These are phyloP conservation scores for Xiphophorus hellerii DNA, from an alignment of 2,113 vertebrate genomes.

Conservation along the genomic window DNA sequence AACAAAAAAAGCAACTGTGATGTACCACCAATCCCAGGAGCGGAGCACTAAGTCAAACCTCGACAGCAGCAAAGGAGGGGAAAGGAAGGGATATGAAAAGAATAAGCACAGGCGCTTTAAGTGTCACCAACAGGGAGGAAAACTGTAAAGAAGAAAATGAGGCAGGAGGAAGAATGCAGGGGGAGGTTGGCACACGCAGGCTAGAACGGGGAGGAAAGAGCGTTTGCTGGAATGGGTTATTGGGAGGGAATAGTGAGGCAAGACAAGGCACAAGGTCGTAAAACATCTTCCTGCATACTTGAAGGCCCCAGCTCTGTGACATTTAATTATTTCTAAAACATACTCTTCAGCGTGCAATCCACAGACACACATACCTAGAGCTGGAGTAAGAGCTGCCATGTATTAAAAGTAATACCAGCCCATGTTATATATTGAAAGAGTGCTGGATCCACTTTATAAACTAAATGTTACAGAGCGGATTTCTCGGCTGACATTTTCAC, in stretches of 20 bases:
- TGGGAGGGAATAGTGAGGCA: conserved; percentile 53
- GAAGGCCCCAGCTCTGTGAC: conserved; percentile 52
- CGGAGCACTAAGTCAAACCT: conserved; percentile 41
- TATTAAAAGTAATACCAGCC: conserved; percentile 19
- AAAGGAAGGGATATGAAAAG: conserved; percentile 11
- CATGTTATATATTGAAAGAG: conserved; percentile 1
- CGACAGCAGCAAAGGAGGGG: conserved; percentile 26
- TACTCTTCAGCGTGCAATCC: conserved; percentile 44
- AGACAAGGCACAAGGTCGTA: conserved; percentile 51
- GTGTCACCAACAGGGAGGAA: conserved; percentile 36
- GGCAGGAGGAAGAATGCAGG: conserved; percentile 1
- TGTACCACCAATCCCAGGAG: conserved; percentile 43
- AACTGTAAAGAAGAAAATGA: conserved; percentile 25
- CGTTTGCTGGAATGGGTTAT: conserved; percentile 55
- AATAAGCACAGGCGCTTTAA: conserved; percentile 36
- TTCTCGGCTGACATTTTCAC: background rate
- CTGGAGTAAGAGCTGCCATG: conserved; percentile 1
- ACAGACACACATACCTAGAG: background rate
- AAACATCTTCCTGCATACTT: conserved; percentile 64
- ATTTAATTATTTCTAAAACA: conserved; percentile 75
- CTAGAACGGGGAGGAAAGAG: conserved; percentile 18
- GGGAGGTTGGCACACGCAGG: background rate
- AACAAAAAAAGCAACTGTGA: conserved; percentile 20
- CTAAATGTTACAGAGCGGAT: conserved; percentile 19
- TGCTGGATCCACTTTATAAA: background rate